Base-by-base conservation (phyloP, 2,888 invertebrate genomes). In the Ochlodes sylvanus region DNA sequence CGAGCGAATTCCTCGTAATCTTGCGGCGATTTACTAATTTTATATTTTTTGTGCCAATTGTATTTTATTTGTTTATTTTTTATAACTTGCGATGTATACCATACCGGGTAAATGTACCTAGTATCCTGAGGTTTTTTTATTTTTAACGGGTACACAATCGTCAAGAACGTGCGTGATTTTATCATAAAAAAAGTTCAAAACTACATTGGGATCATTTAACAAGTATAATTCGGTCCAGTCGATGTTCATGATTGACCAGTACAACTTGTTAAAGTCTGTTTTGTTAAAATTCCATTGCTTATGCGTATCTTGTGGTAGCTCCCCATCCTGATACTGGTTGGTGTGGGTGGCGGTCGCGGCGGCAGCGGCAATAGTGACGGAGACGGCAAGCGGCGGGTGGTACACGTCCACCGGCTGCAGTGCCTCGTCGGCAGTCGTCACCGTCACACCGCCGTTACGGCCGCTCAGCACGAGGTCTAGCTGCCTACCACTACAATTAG, bases 331-430 rank as follows among this genome's bases (percentile, higher is more conserved):
- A 12, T 1, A 38, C 7, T 2, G 9, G 38, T 1, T 38, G 9
- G 38, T 1, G 6, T 12, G 38, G 17, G 27, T 6, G 32, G 44
- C 10, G 17, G 34, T 15, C 38, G 32, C 9, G n/a, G 68, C 50
- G 41, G 27, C 2, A 2, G 27, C 27, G 27, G 27, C 27, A 5
- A 27, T 5, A 5, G 5, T 5, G 27, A 27, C 27, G 27, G 3
- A 2, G 5, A 27, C 27, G 3, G 50, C 54, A 27, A 72, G 62
- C 5, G 71, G 71, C 19, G 69, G 71, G 69, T 72, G 70, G 12
- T 73, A 69, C n/a, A 50, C 15, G 55, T 71, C 70, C 52, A 67
- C 70, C 42, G 72, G 72, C 52, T 21, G 38, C 70, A 72, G 21
- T 0, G 63, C 70, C 56, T 72, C 72, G 42, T 68, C 68, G 44